Evolutionary conservation across 2,797 vertebrate species (phyloP), one percentile per base, ranked within the genome.

Genomic region (Zalophus californianus): DNA sequence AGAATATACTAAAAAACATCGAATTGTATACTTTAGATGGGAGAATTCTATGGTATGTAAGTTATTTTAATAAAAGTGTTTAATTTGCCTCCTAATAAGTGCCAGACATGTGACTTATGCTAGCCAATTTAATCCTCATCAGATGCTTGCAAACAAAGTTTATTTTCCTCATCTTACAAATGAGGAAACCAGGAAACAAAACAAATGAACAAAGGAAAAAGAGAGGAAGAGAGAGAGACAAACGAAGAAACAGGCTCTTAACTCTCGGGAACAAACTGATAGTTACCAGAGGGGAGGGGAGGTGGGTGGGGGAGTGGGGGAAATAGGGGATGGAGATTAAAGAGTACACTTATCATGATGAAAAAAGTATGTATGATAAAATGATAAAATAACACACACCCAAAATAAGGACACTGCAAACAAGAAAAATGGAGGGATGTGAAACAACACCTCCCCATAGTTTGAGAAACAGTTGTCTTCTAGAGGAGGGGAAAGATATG

Each of bases 391-490:
- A 62, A 62, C 12, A 62, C 60, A 29, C 25, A 62, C 5, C 9
- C 21, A 10, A 92, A 77, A 86, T 80, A 64, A 66, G 1, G 29
- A 78, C n/a, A 41, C 70, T 93, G n/a, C 35, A 91, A 92, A 41
- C 41, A 91, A 77, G 18, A 35, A 73, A 90, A 94, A 12, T 44
- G 14, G 29, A 23, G 27, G 79, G 35, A 73, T 7, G 21, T 0
- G 8, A 90, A 95, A 84, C 18, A 70, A 73, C 41, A 73, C 78
- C 35, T 73, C 90, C 27, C 16, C 25, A 64, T 8, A 35, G 10
- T 41, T 90, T 97, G 83, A 79, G 48, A 85, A 93, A 93, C 0
- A 50, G 48, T 27, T 80, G 68, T 84, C 14, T 91, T 91, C 52
- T 27, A 32, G 23, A 72, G 41, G 50, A 79, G 87, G 44, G 29